Conservation (phyloP, 23 tunicate species). For the Botrylloides violaceus region DNA sequence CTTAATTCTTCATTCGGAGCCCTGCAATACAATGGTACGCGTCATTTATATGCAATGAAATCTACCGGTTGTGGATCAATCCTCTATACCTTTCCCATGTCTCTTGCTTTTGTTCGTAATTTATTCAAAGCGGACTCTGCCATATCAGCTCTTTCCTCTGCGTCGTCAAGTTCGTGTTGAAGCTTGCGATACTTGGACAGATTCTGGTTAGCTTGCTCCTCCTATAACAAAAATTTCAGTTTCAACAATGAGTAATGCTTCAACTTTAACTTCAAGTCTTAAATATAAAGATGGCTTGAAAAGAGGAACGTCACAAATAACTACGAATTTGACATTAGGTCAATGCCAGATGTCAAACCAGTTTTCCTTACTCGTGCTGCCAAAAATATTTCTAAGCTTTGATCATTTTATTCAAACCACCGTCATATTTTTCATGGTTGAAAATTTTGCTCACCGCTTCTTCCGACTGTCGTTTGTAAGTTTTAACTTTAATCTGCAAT, state of each 20-base stretch:
- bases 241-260: neutral
- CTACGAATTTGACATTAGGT: no score
- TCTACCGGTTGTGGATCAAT: no score
- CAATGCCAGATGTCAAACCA: no score
- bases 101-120: conserved; percentile 68
- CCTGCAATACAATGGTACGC: no score
- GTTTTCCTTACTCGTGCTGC: no score
- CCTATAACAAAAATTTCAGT: conserved; percentile 18
- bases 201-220: conserved; percentile 75
- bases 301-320: no score
- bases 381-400: neutral
- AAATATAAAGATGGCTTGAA: no score
- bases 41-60: no score
- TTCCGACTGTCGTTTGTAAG: conserved; percentile 96
- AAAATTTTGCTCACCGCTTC: conserved; percentile 60
- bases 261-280: no score
- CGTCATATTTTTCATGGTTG: neutral
- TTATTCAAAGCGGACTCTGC: conserved; percentile 81
- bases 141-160: conserved; percentile 90
- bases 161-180: conserved; percentile 83
- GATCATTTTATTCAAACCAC: neutral
- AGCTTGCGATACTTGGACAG: conserved; percentile 65
- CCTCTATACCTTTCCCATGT: conserved; percentile 19
- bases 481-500: conserved; percentile 89
- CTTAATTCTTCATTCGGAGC: no score